phyloP scores from a whole-genome alignment of 2,888 invertebrate species.

The Nebria salina region DNA sequence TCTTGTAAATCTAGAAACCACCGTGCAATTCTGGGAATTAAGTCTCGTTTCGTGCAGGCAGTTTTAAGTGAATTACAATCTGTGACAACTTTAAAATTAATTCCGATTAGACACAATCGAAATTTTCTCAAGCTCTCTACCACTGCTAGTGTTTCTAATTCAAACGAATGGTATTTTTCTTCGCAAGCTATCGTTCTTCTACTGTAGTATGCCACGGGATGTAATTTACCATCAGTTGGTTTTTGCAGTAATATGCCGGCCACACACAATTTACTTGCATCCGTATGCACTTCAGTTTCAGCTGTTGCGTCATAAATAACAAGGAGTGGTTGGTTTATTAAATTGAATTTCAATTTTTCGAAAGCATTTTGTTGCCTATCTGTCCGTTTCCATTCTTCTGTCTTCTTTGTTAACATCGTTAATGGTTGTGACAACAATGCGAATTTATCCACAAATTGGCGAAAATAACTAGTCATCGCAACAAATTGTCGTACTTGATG shows the following conservation, averaged over 20 bases:
- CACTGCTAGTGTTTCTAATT: constrained; percentile 53
- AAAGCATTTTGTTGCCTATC: too few relatives aligned
- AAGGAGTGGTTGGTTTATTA: too few relatives aligned
- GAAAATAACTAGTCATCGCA: too few relatives aligned
- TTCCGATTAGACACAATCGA: constrained; percentile 50
- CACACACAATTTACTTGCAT: constrained; percentile 12
- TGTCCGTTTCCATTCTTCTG: too few relatives aligned
- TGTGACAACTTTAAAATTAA: constrained; percentile 51
- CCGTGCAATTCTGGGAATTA: constrained; percentile 49
- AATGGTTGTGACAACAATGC: too few relatives aligned
- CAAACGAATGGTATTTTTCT: constrained; percentile 50
- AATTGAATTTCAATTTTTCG: too few relatives aligned
- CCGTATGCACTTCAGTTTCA: neutral
- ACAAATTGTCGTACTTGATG: too few relatives aligned
- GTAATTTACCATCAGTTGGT: constrained; percentile 1
- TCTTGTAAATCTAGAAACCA: constrained; percentile 50
- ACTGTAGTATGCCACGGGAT: constrained; percentile 50
- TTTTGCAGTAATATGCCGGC: constrained; percentile 23
- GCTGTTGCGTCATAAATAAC: too few relatives aligned
- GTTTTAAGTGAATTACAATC: constrained; percentile 50
- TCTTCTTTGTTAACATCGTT: too few relatives aligned
- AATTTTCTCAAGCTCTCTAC: constrained; percentile 51
- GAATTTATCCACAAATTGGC: too few relatives aligned
- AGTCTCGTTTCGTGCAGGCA: constrained; percentile 47
- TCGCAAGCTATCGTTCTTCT: constrained; percentile 49